Conservation (phyloP, 2,797 vertebrate species). For the Trematomus bernacchii region DNA sequence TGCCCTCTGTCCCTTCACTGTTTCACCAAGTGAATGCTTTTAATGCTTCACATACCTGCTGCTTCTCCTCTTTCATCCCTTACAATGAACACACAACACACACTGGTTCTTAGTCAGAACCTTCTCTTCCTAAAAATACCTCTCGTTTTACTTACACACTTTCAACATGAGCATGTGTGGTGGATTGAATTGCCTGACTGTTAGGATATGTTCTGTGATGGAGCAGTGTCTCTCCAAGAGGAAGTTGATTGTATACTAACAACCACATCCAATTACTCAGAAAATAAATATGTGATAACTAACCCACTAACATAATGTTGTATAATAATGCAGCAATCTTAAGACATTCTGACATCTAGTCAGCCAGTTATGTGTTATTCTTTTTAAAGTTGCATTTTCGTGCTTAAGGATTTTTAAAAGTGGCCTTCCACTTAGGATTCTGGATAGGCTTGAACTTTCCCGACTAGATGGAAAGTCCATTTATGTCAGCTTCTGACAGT, state of each 20-base stretch:
- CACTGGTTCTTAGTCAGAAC: constrained; percentile 27
- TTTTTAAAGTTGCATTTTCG: not conserved
- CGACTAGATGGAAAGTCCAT: too few species aligned
- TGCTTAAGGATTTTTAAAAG: not conserved
- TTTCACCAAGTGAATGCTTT: constrained; percentile 50
- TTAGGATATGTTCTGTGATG: not conserved
- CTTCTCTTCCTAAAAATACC: constrained; percentile 3
- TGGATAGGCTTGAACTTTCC: not conserved
- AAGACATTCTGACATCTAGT: not conserved
- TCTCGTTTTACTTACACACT: not conserved
- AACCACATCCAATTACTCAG: not conserved
- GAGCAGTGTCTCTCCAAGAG: not conserved
- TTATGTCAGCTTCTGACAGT: too few species aligned
- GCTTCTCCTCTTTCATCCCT: constrained; percentile 69
- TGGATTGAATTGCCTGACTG: not conserved
- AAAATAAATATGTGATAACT: not conserved
- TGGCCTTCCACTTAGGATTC: not conserved
- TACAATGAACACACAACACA: constrained; percentile 12
- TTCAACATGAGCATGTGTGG: not conserved
- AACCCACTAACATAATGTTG: not conserved
- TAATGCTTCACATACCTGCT: constrained; percentile 67
- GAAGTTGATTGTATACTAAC: not conserved
- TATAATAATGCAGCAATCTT: not conserved
- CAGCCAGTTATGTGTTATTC: not conserved
- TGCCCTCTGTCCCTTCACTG: constrained; percentile 46